These are phyloP conservation scores for Momotus momota DNA, from an alignment of 2,797 vertebrate species.

Conservation along the genomic window DNA sequence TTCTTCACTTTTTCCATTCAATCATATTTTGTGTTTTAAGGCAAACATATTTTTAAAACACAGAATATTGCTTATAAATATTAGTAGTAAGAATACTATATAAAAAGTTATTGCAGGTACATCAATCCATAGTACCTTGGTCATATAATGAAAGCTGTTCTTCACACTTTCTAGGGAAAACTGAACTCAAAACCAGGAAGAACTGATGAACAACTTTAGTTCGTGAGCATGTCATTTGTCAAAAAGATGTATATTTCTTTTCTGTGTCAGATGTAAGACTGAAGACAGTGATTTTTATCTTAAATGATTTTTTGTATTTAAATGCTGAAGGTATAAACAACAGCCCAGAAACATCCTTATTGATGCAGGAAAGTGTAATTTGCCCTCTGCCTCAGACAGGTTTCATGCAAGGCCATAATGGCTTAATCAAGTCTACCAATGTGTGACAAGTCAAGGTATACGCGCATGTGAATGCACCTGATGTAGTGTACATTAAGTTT, in stretches of 20 bases:
- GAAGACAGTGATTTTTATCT: neutral
- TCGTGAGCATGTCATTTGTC: neutral
- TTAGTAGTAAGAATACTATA: neutral
- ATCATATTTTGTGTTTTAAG: neutral
- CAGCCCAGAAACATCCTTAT: neutral
- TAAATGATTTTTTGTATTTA: neutral
- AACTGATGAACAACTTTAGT: neutral
- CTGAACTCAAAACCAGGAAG: neutral
- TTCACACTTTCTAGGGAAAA: neutral
- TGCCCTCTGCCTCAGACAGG: neutral
- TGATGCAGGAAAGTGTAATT: neutral
- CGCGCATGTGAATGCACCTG: neutral
- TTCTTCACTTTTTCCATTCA: neutral
- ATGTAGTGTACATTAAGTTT: neutral
- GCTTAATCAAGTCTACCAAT: neutral
- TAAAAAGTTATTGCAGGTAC: neutral
- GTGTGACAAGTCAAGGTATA: neutral
- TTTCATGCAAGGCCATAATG: neutral
- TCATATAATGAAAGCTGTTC: neutral
- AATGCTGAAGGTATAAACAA: neutral
- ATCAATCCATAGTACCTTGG: neutral
- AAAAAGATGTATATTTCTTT: neutral
- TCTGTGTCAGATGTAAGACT: neutral
- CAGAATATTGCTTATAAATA: neutral
- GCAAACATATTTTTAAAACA: neutral